These are phyloP conservation scores for Spinibarbus caldwelli DNA, from an alignment of 2,797 vertebrate species.

Conservation along the genomic window DNA sequence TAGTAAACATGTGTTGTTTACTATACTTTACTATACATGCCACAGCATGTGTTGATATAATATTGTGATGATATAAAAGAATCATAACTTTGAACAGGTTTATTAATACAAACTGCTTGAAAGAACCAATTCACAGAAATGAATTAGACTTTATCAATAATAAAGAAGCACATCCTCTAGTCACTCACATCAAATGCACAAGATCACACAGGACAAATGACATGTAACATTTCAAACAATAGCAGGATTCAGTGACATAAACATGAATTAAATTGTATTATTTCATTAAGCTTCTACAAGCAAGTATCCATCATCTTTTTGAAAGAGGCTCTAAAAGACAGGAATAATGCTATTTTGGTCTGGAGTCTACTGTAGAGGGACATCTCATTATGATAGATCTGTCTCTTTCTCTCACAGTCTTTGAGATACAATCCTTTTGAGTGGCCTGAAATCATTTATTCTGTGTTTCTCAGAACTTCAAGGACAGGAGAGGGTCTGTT, in stretches of 20 bases:
- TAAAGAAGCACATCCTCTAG: background rate
- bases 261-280: background rate
- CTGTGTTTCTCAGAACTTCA: slow-evolving; percentile 29
- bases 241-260: background rate
- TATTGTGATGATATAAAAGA: background rate
- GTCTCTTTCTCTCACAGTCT: background rate
- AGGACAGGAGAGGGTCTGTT: background rate
- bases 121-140: background rate
- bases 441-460: background rate
- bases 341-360: background rate
- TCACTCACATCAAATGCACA: background rate
- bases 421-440: slow-evolving; percentile 10
- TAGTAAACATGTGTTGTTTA: no score
- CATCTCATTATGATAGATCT: slow-evolving; percentile 26
- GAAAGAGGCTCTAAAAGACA: background rate
- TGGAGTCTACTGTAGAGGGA: background rate
- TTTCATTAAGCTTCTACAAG: background rate
- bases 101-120: background rate
- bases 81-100: background rate
- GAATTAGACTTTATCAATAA: background rate
- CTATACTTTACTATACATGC: no score
- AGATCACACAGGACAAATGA: background rate
- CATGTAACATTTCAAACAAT: background rate
- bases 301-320: background rate
- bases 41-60: background rate